A percentile compares a stretch with the other conserved stretches of the same genome.
These are phyloP conservation scores for Drepana falcataria DNA, from an alignment of 2,888 invertebrate species.

Conservation along the genomic window DNA sequence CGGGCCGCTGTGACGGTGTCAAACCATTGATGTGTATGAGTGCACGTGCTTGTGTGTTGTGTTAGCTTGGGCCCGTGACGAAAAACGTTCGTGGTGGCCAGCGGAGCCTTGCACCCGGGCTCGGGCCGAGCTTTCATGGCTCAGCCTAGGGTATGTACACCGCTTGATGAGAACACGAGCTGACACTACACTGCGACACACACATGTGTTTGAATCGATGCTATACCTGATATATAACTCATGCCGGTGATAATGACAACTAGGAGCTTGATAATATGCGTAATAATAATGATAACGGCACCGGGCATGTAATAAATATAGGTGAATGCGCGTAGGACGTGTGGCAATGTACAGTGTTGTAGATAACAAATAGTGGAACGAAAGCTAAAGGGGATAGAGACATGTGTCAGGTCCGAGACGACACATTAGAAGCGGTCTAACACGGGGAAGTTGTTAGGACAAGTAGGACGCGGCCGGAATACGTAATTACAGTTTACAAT, in stretches of 20 bases:
- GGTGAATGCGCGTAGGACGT: constrained; percentile 5
- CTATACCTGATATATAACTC: constrained; percentile 26
- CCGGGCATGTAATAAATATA: constrained; percentile 23
- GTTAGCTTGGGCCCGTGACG: constrained; percentile 71
- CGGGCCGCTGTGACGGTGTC: constrained; percentile 78
- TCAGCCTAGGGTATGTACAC: constrained; percentile 90
- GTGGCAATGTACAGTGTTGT: constrained; percentile 3
- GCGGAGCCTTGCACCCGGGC: constrained; percentile 78
- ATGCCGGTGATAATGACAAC: constrained; percentile 29
- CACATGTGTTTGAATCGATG: constrained; percentile 30
- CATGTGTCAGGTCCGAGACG: constrained; percentile 26
- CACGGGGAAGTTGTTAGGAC: constrained; percentile 58
- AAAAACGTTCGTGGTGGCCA: constrained; percentile 77
- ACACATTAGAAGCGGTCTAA: constrained; percentile 43
- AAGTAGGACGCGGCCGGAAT: constrained; percentile 56
- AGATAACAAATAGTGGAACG: constrained; percentile 12
- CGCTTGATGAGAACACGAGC: constrained; percentile 10
- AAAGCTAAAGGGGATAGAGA: constrained; percentile 36
- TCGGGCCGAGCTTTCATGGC: constrained; percentile 91
- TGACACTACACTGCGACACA: constrained; percentile 25
- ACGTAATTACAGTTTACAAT: constrained; percentile 50
- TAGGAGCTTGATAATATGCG: constrained; percentile 27
- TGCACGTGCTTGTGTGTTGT: constrained; percentile 75
- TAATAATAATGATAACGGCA: constrained; percentile 25
- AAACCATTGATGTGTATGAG: constrained; percentile 68